Base-by-base conservation (phyloP, 2,113 vertebrate species). In the Prunella himalayana region DNA sequence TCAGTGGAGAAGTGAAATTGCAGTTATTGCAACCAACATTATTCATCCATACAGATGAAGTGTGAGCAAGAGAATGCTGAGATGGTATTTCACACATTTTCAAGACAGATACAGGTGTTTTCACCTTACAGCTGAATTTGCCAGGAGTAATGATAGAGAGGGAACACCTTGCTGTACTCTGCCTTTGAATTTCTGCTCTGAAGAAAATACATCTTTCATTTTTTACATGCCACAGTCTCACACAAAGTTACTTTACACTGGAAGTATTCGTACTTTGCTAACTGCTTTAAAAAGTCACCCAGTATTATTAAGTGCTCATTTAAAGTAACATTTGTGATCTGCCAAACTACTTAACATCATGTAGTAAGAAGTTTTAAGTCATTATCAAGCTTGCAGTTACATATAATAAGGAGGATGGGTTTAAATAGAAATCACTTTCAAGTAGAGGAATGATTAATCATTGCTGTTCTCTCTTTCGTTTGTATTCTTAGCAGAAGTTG, bases 341-440 rank as follows among this genome's bases (percentile, higher is more conserved):
- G 73, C 54, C 51, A 77, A 87, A 87, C 79, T 76, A 89, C 82
- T 93, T 80, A 92, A 85, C 66, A 79, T 47, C 41, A 80, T 44
- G 69, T 41, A 92, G 39, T 47, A 80, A 90, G 57, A 87, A 82
- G 33, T 87, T 90, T 80, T 70, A 89, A 95, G 71, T 54, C 63
- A 91, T 82, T 93, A 93, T 80, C 70, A 73, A 82, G 66, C 71
- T 77, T 72, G 64, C 28, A 77, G 71, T 80, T 86, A 68, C 44
- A 83, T 42, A 59, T 70, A 89, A 90, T 54, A 88, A 56, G 42
- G 76, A 94, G 42, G 28, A 86, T 54, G 50, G 13, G 35, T 89
- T 92, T 79, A 88, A 94, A 85, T 90, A 96, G 93, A 94, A 95
- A 89, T 82, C 70, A 56, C 51, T 89, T 95, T 73, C 72, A 59